Percentiles rank a stretch among this genome's conserved stretches.
Conservation (phyloP, 1,140 invertebrate genomes). For the Pseudomyrmex sp. region DNA sequence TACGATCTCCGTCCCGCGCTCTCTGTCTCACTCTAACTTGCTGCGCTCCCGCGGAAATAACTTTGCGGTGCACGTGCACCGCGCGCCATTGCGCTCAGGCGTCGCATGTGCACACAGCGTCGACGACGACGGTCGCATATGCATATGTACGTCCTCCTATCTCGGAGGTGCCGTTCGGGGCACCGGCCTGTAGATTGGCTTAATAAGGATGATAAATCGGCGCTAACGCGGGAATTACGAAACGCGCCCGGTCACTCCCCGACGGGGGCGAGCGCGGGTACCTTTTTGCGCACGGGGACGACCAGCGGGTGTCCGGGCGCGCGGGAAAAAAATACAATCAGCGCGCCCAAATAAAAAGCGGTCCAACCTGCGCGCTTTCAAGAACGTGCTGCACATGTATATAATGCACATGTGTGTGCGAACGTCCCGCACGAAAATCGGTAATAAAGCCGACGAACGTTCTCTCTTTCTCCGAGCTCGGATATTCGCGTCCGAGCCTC, state of each 20-base stretch:
- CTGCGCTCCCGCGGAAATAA: not conserved
- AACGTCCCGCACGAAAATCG: conserved; percentile 65
- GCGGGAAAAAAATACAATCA: conserved; percentile 65
- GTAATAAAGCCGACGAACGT: conserved; percentile 75
- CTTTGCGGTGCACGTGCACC: not conserved
- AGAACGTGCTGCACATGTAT: not conserved
- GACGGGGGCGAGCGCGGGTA: conserved; percentile 29
- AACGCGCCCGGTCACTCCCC: conserved; percentile 48
- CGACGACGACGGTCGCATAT: conserved; percentile 7
- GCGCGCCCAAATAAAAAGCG: conserved; percentile 67
- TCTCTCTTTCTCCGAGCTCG: conserved; percentile 57
- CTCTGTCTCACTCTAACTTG: not conserved
- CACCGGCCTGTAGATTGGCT: conserved; percentile 67
- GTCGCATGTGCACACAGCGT: not conserved
- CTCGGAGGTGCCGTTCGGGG: conserved; percentile 50
- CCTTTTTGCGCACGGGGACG: conserved; percentile 70
- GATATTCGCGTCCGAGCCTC: conserved; percentile 35
- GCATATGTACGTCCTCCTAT: conserved; percentile 44
- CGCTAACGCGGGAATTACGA: conserved; percentile 71
- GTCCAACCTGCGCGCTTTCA: conserved; percentile 13
- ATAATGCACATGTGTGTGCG: not conserved
- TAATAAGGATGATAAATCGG: conserved; percentile 76
- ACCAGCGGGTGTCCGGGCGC: conserved; percentile 74
- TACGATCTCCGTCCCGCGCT: conserved; percentile 11
- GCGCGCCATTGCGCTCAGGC: not conserved